Evolutionary conservation across 2,797 vertebrate genomes (phyloP).

Genomic region (Rhabdophis nuchalis): DNA sequence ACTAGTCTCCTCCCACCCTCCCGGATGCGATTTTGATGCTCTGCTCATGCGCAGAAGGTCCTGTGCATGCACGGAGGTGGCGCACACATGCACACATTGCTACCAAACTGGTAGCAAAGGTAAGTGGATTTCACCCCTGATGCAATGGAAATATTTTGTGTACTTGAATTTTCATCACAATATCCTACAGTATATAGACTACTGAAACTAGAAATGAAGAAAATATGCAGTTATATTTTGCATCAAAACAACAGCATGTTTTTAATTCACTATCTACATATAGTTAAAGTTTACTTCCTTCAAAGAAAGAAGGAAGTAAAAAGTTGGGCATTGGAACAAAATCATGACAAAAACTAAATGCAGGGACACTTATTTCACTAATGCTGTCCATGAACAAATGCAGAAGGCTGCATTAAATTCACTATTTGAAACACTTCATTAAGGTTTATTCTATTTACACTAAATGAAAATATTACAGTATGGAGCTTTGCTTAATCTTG

Average conservation of each 20-base stretch:
- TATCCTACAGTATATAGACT: background rate
- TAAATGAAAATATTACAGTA: background rate
- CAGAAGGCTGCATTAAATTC: background rate
- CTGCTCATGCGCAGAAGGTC: too few species aligned
- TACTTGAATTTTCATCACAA: background rate
- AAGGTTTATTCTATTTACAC: background rate
- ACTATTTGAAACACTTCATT: background rate
- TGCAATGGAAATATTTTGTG: background rate
- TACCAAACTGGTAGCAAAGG: too few species aligned
- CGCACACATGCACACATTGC: too few species aligned
- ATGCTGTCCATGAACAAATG: background rate
- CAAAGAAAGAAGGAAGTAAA: background rate
- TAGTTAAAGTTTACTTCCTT: background rate
- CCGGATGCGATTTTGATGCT: too few species aligned
- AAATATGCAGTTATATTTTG: constrained; percentile 11
- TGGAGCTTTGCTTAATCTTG: background rate
- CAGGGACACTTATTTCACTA: background rate
- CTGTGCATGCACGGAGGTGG: too few species aligned
- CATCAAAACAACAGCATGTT: constrained; percentile 20
- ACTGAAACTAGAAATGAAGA: background rate
- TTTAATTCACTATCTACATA: constrained; percentile 6
- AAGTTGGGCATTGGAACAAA: background rate
- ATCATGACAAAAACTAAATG: background rate
- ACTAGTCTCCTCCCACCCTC: too few species aligned
- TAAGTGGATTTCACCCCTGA: too few species aligned